A percentile compares a stretch with the other conserved stretches of the same genome.
Conservation (phyloP, 1,140 invertebrate species). For the Heliconius himera region DNA sequence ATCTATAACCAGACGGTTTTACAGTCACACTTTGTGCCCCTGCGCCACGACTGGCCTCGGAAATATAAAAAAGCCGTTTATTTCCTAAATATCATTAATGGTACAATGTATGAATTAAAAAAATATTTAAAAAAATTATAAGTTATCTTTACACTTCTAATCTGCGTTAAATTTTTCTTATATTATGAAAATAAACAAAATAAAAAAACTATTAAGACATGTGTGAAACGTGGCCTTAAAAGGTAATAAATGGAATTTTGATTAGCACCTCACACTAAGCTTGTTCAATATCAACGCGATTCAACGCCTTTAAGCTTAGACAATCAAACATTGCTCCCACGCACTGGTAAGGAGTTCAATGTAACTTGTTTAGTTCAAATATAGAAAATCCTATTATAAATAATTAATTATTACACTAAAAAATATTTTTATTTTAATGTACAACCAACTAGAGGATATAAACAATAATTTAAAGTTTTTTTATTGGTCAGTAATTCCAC, state of each 20-base stretch:
- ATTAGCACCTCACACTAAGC: slow-evolving; percentile 22
- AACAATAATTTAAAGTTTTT: not conserved
- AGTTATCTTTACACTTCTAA: too few species aligned
- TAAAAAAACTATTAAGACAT: not conserved
- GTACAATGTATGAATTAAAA: too few species aligned
- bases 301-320: slow-evolving; percentile 35
- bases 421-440: not conserved
- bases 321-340: slow-evolving; percentile 43
- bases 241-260: slow-evolving; percentile 25
- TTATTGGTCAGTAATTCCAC: not conserved
- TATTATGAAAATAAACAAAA: not conserved
- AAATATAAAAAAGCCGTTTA: not conserved
- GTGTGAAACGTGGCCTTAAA: not conserved
- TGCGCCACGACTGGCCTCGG: too few species aligned
- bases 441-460: not conserved
- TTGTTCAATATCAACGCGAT: slow-evolving; percentile 41
- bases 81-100: too few species aligned
- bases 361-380: slow-evolving; percentile 15
- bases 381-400: not conserved
- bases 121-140: too few species aligned
- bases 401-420: not conserved
- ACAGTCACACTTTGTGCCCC: too few species aligned
- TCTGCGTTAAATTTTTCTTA: not conserved
- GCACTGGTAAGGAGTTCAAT: slow-evolving; percentile 35
- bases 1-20: too few species aligned